Base-by-base conservation (phyloP, 2,113 vertebrate genomes). In the Toxotes chatareus region DNA sequence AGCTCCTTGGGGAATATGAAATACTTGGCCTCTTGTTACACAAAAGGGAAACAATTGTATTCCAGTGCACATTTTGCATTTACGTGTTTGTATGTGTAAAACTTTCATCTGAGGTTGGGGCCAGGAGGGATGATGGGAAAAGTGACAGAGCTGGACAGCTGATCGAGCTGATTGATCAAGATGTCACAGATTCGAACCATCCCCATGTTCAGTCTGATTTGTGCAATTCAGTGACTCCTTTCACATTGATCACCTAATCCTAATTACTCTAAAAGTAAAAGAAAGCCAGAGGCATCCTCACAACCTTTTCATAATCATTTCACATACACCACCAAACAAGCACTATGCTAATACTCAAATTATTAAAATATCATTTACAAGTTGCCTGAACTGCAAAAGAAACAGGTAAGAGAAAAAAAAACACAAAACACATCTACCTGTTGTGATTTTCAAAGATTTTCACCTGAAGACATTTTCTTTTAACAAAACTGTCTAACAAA, bases 1-100 rank as follows among this genome's bases (percentile, higher is more conserved):
- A 1, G 44, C 9, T 80, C 82, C 65, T 75, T 16, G 17, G 66
- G 73, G 86, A 76, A 63, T 63, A 84, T 34, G 69, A 73, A 56
- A 67, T 55, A 47, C 13, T 65, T 34, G 42, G 46, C 71, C 62
- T 76, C 51, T 4, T 62, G 57, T 82, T 60, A 67, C 49, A 77
- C 27, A 46, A 40, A 73, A 40, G 34, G 19, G 21, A 78, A 27
- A 40, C 13, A 68, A 7, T 57, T 23, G 23, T 44, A 47, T 42
- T 63, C 17, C 27, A 14, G 32, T 61, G 40, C 14, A 21, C 16
- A 31, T 13, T 23, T 4, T 27, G 59, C 16, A 42, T 55, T 5
- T 62, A 3, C 68, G 1, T 66, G 3, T 60, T 14, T 51, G 8
- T 64, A 2, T 27, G 34, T 23, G 12, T 14, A 31, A 9, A 23